Evolutionary conservation across 1,140 invertebrate genomes (phyloP), one percentile per base, ranked within the genome.

Genomic region (Thrips palmi): DNA sequence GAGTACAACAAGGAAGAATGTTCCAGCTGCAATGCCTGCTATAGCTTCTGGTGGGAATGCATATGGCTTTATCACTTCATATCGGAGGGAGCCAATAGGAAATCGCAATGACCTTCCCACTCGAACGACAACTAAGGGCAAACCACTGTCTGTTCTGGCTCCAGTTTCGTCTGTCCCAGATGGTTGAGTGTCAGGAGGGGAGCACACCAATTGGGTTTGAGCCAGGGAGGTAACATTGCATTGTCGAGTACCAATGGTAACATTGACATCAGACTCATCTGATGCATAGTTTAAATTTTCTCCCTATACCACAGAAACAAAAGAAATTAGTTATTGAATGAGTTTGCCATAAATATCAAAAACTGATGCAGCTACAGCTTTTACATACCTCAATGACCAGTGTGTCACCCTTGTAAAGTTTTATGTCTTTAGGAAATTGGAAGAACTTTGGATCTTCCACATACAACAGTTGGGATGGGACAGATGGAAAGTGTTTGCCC

Each of bases 211-310:
- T 53, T 94, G 87, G 14, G 72, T 78, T 47, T 76, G 67, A 1
- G 86, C 85, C 6, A 96, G 59, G 28, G 88, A 89, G 2, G 89
- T 94, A 2, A 96, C 80, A 60, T 94, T 96, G 52, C 92, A 97
- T 4, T 69, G 64, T 47, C 73, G 63, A 1, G 70, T 74, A 0
- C 93, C 91, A 45, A 98, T 87, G 7, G 81, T 88, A 5, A 98
- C 91, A 46, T 79, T 72, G 1, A 97, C 85, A 60, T 94, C 89
- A 15, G 78, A 74, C 58, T 93, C 86, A 55, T 88, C 85, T 54
- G 84, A 81, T 5, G 88, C 89, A 44, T 81, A 67, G 53, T 87
- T 88, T 42, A 97, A 63, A 57, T 88, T 81, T 55, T 88, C 80
- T 5, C 89, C 89, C 62, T 68, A 40, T 14, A n/a, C n/a, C n/a